Base-by-base conservation (phyloP, 1,140 invertebrate genomes). In the Agraylea sexmaculata region DNA sequence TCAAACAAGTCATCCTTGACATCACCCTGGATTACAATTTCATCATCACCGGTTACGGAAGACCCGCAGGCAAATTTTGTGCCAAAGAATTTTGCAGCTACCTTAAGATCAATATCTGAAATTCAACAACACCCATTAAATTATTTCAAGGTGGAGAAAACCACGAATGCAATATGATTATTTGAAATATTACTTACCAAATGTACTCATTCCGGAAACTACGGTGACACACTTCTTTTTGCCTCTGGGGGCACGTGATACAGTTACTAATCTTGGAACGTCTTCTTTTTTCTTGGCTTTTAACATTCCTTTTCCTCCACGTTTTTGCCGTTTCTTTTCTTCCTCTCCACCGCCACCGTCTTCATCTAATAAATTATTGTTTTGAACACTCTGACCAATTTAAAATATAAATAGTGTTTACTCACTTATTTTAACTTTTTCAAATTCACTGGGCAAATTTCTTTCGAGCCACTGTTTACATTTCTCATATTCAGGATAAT, bases 141-240 rank as follows among this genome's bases (percentile, higher is more conserved):
- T n/a, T n/a, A n/a, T n/a, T n/a, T n/a, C n/a, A n/a, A n/a, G n/a
- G 17, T 36, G 13, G 2, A 4, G 11, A n/a, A n/a, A n/a, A 11
- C n/a, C 12, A 18, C 7, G 6, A n/a, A 3, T 17, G 13, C 12
- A 19, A 19, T 7, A 25, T 25, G 23, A n/a, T 25, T 25, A 25
- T 25, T 25, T 25, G 19, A 22, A 33, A 35, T 41, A 40, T 49
- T 29, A 51, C 55, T 63, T 68, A 88, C 87, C 88, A 71, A 91
- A 94, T 47, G 87, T 87, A 57, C 78, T 87, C 23, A 92, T 63
- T 29, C 86, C 84, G 29, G 82, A 82, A 0, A 88, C 83, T 13
- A 88, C 83, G 20, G 95, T 99, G 0, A 98, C 92, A 34, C 85
- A 94, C 73, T 99, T 99, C 75, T 97, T 98, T 58, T 98, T 99